A percentile compares a stretch with the other conserved stretches of the same genome.
Evolutionary conservation across 2,797 vertebrate species (phyloP).

Genomic region (Bufotes viridis): DNA sequence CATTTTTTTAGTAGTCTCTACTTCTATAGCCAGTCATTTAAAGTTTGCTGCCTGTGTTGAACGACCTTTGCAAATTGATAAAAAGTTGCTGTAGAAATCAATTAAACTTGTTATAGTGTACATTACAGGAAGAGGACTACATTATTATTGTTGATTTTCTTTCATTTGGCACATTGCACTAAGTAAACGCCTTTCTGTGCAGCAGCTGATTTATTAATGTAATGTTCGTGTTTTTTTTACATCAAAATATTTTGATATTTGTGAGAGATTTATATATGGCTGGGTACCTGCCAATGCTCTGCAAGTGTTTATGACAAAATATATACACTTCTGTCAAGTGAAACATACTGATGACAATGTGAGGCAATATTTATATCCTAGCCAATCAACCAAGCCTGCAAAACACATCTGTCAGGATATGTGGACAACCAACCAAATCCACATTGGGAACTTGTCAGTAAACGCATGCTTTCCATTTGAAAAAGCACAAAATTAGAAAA

Average conservation of each 20-base stretch:
- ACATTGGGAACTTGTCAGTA: neutral
- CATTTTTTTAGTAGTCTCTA: neutral
- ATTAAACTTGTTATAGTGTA: neutral
- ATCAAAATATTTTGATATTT: neutral
- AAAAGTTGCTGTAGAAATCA: neutral
- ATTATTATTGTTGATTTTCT: neutral
- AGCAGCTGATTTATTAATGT: neutral
- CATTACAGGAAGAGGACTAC: neutral
- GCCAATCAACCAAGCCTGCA: neutral
- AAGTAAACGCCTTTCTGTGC: neutral
- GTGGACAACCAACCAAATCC: neutral
- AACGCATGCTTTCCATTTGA: neutral
- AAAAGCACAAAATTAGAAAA: neutral
- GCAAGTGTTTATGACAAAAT: constrained; percentile 22
- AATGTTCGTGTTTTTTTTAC: neutral
- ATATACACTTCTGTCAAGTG: constrained; percentile 12
- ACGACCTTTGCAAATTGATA: neutral
- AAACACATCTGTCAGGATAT: constrained; percentile 3
- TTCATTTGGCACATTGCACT: neutral
- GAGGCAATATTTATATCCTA: neutral
- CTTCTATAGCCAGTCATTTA: neutral
- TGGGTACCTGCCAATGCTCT: neutral
- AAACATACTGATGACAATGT: constrained; percentile 6
- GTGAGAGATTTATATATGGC: neutral
- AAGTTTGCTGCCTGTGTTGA: neutral